These are phyloP conservation scores for Phenganax marumi DNA, from an alignment of 92 coral and sea anemone species.

Conservation along the genomic window DNA sequence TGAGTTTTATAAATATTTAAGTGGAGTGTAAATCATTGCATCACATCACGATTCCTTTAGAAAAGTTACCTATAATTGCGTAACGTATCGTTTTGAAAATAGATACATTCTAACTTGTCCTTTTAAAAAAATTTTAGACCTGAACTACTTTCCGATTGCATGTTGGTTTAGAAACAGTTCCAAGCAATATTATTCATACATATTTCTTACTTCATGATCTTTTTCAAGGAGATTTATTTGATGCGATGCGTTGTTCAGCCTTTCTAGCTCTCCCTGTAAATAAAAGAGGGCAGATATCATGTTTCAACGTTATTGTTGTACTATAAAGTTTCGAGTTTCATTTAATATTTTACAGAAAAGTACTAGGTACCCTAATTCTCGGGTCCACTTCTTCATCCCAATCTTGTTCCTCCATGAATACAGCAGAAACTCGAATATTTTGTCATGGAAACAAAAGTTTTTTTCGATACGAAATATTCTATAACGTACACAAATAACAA, in stretches of 20 bases:
- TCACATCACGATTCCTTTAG: no score
- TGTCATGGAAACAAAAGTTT: background rate
- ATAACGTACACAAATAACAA: slow-evolving; percentile 10
- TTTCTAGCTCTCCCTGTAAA: slow-evolving; percentile 79
- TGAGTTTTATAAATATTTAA: no score
- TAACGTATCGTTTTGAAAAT: no score
- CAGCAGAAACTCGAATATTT: background rate
- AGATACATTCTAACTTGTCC: background rate
- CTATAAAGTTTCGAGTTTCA: slow-evolving; percentile 37
- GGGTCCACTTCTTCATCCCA: slow-evolving; percentile 81
- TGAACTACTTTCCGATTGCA: background rate
- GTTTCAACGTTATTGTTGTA: background rate
- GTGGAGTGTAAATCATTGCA: no score
- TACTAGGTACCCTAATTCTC: slow-evolving; percentile 72
- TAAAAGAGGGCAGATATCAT: background rate
- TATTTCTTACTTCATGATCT: slow-evolving; percentile 72
- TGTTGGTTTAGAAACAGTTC: background rate
- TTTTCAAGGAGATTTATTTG: slow-evolving; percentile 88
- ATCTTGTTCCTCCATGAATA: slow-evolving; percentile 60
- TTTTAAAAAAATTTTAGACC: background rate
- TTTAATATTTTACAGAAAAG: background rate
- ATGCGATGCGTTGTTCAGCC: slow-evolving; percentile 79
- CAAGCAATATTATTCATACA: background rate
- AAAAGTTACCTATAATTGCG: no score
- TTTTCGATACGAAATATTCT: slow-evolving; percentile 24